Evolutionary conservation across 1,140 invertebrate species (phyloP).

Genomic region (Drosophila kanapiae): DNA sequence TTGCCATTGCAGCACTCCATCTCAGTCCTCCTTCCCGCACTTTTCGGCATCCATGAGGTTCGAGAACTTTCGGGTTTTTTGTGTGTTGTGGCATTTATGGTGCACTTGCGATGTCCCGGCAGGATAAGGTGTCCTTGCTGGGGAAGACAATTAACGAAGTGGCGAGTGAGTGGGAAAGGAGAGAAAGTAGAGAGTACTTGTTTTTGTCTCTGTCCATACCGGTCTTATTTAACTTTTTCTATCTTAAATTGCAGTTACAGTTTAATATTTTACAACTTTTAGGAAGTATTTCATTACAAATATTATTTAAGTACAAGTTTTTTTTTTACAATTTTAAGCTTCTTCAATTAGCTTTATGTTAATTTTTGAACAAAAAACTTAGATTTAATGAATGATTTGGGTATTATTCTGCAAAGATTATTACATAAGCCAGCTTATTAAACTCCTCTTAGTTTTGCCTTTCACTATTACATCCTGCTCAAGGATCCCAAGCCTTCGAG

Average conservation of each 20-base stretch:
- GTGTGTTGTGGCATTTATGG: conserved; percentile 57
- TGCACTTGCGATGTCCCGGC: conserved; percentile 18
- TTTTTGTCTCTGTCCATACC: not conserved
- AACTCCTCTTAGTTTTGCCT: not conserved
- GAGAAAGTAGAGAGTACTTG: too few relatives aligned
- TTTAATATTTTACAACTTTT: not conserved
- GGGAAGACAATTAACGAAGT: conserved; percentile 44
- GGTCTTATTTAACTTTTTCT: too few relatives aligned
- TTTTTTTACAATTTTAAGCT: too few relatives aligned
- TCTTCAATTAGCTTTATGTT: too few relatives aligned
- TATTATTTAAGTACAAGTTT: too few relatives aligned
- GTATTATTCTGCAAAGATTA: too few relatives aligned
- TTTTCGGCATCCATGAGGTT: not conserved
- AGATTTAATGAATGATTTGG: not conserved
- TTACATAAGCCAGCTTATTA: not conserved
- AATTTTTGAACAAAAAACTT: not conserved
- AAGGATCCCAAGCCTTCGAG: not conserved
- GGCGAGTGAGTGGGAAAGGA: not conserved
- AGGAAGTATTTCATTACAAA: not conserved
- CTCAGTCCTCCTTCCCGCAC: conserved; percentile 1
- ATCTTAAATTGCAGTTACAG: not conserved
- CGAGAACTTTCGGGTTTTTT: conserved; percentile 47
- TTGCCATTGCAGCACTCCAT: conserved; percentile 48
- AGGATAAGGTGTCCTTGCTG: conserved; percentile 23
- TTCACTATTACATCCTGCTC: not conserved